Evolutionary conservation across 2,113 vertebrate genomes (phyloP).

Genomic region (Amia ocellicauda): DNA sequence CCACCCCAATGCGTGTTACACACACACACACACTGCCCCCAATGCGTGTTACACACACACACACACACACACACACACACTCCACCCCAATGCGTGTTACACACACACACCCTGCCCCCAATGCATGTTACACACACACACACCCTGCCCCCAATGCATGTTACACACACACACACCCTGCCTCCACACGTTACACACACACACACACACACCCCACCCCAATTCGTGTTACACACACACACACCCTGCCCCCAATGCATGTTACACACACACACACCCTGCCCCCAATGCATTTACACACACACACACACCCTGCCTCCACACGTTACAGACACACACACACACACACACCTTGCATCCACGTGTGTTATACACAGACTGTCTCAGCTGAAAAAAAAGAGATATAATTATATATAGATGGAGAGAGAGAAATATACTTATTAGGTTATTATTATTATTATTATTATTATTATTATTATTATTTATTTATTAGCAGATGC

Average conservation of each 20-base stretch:
- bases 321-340: neutral
- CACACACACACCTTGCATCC: neutral
- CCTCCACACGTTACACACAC: neutral
- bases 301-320: constrained; percentile 11
- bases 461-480: too few relatives aligned
- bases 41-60: neutral
- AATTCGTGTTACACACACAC: neutral
- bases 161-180: neutral
- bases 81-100: too few relatives aligned
- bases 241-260: too few relatives aligned
- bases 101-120: constrained; percentile 1
- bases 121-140: constrained; percentile 9
- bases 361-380: constrained; percentile 16
- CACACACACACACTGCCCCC: neutral
- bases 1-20: too few relatives aligned
- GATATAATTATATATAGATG: too few relatives aligned
- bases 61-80: too few relatives aligned
- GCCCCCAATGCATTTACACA: constrained; percentile 2
- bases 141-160: too few relatives aligned
- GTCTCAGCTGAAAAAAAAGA: constrained; percentile 20
- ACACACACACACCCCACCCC: neutral
- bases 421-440: too few relatives aligned
- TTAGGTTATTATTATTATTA: too few relatives aligned
- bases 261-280: constrained; percentile 11
- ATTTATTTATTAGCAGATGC: too few relatives aligned